A percentile compares a stretch with the other conserved stretches of the same genome.
These are phyloP conservation scores for Carassius gibelio DNA, from an alignment of 2,113 vertebrate genomes.

Conservation along the genomic window DNA sequence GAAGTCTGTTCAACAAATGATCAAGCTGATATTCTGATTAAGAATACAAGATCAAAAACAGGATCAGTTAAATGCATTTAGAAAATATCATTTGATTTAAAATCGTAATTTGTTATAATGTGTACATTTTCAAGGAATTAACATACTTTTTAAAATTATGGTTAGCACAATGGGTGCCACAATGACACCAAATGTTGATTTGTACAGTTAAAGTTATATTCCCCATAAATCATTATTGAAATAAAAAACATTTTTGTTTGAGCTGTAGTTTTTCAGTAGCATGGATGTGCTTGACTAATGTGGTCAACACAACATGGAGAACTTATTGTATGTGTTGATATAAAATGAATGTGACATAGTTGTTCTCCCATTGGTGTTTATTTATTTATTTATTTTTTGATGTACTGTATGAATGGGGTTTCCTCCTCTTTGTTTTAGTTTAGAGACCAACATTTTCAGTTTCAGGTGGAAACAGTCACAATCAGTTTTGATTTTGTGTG, in stretches of 20 bases:
- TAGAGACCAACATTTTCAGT: slow-evolving; percentile 1
- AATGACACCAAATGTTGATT: not conserved
- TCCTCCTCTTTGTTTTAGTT: not conserved
- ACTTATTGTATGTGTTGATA: not conserved
- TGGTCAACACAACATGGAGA: not conserved
- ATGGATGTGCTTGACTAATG: not conserved
- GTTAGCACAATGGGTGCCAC: not conserved
- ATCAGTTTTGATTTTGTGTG: slow-evolving; percentile 10
- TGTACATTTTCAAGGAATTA: too few relatives aligned
- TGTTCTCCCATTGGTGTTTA: not conserved
- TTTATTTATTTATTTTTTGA: not conserved
- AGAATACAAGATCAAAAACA: too few relatives aligned
- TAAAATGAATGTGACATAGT: slow-evolving; percentile 12
- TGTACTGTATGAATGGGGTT: not conserved
- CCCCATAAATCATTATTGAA: not conserved
- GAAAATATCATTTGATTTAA: too few relatives aligned
- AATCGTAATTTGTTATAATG: too few relatives aligned
- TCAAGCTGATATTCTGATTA: too few relatives aligned
- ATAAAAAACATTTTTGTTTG: not conserved
- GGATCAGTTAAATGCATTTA: too few relatives aligned
- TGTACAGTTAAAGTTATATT: not conserved
- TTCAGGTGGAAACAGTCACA: slow-evolving; percentile 32
- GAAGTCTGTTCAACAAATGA: too few relatives aligned
- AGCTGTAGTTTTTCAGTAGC: not conserved
- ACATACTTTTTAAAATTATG: too few relatives aligned